Evolutionary conservation across 2,888 invertebrate species (phyloP).

Genomic region (Tetheella fluctuosa): DNA sequence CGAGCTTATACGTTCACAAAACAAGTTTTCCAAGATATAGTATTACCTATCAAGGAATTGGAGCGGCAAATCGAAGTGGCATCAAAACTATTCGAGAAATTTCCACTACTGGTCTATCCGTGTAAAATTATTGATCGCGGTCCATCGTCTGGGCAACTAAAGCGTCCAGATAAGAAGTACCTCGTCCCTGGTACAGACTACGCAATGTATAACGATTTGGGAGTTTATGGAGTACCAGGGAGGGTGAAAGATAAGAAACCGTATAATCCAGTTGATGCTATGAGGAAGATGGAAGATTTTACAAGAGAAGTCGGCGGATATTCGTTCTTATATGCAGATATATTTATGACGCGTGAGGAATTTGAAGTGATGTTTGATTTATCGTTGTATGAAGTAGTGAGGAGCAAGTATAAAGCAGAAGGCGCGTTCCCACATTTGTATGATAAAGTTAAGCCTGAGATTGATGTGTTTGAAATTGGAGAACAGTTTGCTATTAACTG

Average conservation of each 20-base stretch:
- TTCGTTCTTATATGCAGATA: constrained; percentile 88
- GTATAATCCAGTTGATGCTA: constrained; percentile 86
- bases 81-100: constrained; percentile 86
- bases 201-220: constrained; percentile 89
- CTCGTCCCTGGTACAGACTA: constrained; percentile 86
- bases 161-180: constrained; percentile 81
- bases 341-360: constrained; percentile 86
- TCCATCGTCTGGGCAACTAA: constrained; percentile 83
- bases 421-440: constrained; percentile 86
- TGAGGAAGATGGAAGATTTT: constrained; percentile 89
- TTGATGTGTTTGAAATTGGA: constrained; percentile 86
- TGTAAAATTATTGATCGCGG: constrained; percentile 87
- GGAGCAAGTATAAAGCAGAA: constrained; percentile 83
- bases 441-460: constrained; percentile 87
- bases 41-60: constrained; percentile 86
- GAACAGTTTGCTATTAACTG: constrained; percentile 55
- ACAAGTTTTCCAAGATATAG: constrained; percentile 89
- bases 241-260: constrained; percentile 84
- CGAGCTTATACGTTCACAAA: constrained; percentile 88
- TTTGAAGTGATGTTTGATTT: constrained; percentile 89
- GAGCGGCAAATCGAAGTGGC: constrained; percentile 86
- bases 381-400: constrained; percentile 84
- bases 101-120: constrained; percentile 88
- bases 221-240: constrained; percentile 88
- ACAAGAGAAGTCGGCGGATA: constrained; percentile 87